A percentile compares a stretch with the other conserved stretches of the same genome.
Conservation (phyloP, 2,888 invertebrate species). For the Lacanobia wlatinum region DNA sequence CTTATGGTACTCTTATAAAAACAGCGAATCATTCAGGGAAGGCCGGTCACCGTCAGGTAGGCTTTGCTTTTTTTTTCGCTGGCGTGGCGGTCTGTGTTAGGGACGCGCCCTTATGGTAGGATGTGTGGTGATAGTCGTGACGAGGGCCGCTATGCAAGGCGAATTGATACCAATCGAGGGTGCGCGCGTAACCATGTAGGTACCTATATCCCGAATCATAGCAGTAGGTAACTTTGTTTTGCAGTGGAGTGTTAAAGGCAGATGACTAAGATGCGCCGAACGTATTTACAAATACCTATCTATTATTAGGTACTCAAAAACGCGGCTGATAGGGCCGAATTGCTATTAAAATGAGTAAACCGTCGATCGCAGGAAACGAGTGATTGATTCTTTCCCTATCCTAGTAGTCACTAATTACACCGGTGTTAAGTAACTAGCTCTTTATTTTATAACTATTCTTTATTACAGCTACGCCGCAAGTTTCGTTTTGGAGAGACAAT, state of each 20-base stretch:
- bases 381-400: neutral
- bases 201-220: neutral
- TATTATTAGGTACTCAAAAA: neutral
- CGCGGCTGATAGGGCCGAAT: neutral
- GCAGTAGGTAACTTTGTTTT: neutral
- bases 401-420: neutral
- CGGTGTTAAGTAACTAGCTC: neutral
- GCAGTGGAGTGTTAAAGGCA: neutral
- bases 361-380: neutral
- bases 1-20: neutral
- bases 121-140: neutral
- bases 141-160: too few relatives aligned
- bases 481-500: slow-evolving; percentile 94
- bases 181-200: neutral
- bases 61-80: neutral
- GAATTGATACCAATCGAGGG: neutral
- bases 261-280: neutral
- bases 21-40: neutral
- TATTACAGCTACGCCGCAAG: slow-evolving; percentile 95
- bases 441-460: neutral
- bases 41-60: too few relatives aligned
- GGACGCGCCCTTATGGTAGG: neutral
- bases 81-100: too few relatives aligned
- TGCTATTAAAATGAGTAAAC: neutral
- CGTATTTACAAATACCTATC: neutral